A percentile compares a stretch with the other conserved stretches of the same genome.
Evolutionary conservation across 2,113 vertebrate genomes (phyloP).

Genomic region (Carassius carassius): DNA sequence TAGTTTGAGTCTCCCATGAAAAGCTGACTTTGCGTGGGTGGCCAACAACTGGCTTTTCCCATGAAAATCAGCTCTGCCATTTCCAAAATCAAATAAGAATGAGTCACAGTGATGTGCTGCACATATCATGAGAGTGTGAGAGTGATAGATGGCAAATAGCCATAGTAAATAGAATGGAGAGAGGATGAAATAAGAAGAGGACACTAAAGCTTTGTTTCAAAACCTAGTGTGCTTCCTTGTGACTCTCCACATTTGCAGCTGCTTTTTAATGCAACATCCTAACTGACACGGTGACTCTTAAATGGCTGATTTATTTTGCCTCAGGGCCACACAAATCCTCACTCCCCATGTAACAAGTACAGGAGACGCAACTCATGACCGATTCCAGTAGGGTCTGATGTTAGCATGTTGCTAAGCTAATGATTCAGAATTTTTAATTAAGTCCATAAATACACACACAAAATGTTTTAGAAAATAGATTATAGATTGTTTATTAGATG

Average conservation of each 20-base stretch:
- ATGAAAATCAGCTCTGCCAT: slow-evolving; percentile 59
- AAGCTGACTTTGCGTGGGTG: slow-evolving; percentile 42
- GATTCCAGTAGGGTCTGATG: too few relatives aligned
- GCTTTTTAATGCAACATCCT: not conserved
- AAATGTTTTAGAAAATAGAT: too few relatives aligned
- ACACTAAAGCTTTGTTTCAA: not conserved
- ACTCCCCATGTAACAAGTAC: too few relatives aligned
- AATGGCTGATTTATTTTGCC: not conserved
- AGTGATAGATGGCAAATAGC: not conserved
- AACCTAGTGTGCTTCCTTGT: not conserved
- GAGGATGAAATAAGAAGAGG: not conserved
- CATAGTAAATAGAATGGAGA: not conserved
- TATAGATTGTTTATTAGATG: too few relatives aligned
- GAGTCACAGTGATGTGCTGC: slow-evolving; percentile 55
- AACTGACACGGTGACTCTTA: not conserved
- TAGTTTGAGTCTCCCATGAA: slow-evolving; percentile 53
- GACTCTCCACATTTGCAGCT: not conserved
- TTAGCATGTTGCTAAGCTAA: too few relatives aligned
- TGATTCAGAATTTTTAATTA: too few relatives aligned
- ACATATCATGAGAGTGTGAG: not conserved
- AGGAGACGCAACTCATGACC: too few relatives aligned
- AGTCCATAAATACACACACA: too few relatives aligned
- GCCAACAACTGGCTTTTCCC: slow-evolving; percentile 63
- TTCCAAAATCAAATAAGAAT: slow-evolving; percentile 58
- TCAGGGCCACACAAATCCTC: too few relatives aligned